Percentiles rank a stretch among this genome's conserved stretches.
These are phyloP conservation scores for Bungarus multicinctus DNA, from an alignment of 2,113 vertebrate species.

Conservation along the genomic window DNA sequence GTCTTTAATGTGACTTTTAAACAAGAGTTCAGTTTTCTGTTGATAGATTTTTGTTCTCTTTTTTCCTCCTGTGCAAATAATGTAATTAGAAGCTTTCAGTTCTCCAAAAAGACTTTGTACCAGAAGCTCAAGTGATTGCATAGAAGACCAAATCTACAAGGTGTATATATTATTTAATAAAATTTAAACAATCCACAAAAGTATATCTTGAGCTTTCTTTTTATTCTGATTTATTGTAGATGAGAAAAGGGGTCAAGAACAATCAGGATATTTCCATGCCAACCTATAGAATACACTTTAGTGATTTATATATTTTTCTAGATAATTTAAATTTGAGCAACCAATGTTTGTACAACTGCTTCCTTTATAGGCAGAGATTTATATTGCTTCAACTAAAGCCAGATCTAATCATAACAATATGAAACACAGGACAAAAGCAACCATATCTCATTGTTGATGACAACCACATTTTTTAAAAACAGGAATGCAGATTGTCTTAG, in stretches of 20 bases:
- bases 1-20: conserved; percentile 42
- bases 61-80: conserved; percentile 22
- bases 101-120: conserved; percentile 14
- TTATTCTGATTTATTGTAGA: conserved; percentile 12
- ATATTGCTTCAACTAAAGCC: not conserved
- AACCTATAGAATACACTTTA: not conserved
- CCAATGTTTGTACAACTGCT: not conserved
- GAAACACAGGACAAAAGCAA: not conserved
- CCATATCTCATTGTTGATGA: not conserved
- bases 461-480: not conserved
- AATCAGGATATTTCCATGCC: not conserved
- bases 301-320: not conserved
- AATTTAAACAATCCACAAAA: conserved; percentile 3
- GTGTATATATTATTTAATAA: conserved; percentile 8
- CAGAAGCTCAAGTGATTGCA: not conserved
- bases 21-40: conserved; percentile 28
- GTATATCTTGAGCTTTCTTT: conserved; percentile 14
- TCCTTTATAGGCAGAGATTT: not conserved
- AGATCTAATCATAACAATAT: not conserved
- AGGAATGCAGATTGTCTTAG: not conserved
- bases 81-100: conserved; percentile 16
- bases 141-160: conserved; percentile 20
- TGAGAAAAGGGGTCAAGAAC: not conserved
- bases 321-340: conserved; percentile 2
- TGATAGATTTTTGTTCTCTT: not conserved